Conservation (phyloP, 2,113 vertebrate species). For the Prionailurus bengalensis region DNA sequence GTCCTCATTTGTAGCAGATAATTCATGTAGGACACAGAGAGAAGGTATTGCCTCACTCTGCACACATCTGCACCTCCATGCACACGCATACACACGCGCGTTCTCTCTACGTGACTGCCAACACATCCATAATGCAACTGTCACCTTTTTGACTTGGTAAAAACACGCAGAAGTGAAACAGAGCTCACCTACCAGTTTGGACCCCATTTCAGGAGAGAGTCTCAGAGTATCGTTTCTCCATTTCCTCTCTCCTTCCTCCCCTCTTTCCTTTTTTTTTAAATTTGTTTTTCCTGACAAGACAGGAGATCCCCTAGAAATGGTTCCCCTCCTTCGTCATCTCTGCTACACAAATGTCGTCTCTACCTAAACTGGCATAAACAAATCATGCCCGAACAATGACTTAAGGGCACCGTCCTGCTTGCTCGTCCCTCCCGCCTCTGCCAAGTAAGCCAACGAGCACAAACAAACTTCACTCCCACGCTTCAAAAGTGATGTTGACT, state of each 20-base stretch:
- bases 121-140: background rate
- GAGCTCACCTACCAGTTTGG: background rate
- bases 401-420: background rate
- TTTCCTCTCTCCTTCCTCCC: background rate
- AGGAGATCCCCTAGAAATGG: background rate
- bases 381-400: background rate
- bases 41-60: background rate
- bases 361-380: background rate
- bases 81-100: fast-evolving
- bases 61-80: fast-evolving
- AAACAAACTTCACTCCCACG: background rate
- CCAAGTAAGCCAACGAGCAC: background rate
- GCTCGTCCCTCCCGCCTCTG: background rate
- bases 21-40: background rate
- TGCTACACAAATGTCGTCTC: background rate
- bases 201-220: background rate
- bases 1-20: background rate
- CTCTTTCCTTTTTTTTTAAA: too few species aligned
- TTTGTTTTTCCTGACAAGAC: background rate
- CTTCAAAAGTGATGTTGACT: background rate
- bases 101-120: background rate
- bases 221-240: background rate
- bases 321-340: background rate
- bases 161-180: background rate
- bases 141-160: background rate